Evolutionary conservation across 2,113 vertebrate species (phyloP).

Genomic region (Collichthys lucidus): DNA sequence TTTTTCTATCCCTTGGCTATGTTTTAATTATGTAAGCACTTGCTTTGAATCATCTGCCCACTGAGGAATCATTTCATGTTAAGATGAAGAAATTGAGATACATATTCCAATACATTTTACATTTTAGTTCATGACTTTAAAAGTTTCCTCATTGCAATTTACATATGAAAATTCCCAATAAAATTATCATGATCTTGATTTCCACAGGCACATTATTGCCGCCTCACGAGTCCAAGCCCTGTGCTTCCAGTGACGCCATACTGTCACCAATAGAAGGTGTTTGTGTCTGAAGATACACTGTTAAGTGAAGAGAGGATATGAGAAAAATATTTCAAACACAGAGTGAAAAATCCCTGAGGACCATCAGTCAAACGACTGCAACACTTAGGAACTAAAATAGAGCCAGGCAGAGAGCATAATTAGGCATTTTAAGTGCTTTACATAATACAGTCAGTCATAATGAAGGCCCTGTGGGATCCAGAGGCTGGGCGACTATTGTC

Average conservation of each 20-base stretch:
- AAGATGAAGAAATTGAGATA: slow-evolving; percentile 51
- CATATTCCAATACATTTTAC: slow-evolving; percentile 32
- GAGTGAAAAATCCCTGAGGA: slow-evolving; percentile 76
- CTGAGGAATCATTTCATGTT: slow-evolving; percentile 57
- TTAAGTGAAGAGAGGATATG: slow-evolving; percentile 69
- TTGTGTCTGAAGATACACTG: slow-evolving; percentile 64
- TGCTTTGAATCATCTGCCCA: slow-evolving; percentile 68
- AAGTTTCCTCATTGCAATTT: slow-evolving; percentile 43
- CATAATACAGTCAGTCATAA: slow-evolving; percentile 82
- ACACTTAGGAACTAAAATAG: slow-evolving; percentile 83
- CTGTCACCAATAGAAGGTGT: slow-evolving; percentile 56
- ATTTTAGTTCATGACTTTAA: slow-evolving; percentile 31
- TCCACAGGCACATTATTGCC: slow-evolving; percentile 28
- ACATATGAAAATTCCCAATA: slow-evolving; percentile 37
- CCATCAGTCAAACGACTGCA: slow-evolving; percentile 80
- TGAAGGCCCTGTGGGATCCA: slow-evolving; percentile 75
- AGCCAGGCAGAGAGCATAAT: slow-evolving; percentile 80
- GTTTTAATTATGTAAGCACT: slow-evolving; percentile 76
- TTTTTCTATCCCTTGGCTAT: slow-evolving; percentile 69
- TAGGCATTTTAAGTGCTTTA: slow-evolving; percentile 84
- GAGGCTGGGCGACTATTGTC: slow-evolving; percentile 74
- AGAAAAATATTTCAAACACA: slow-evolving; percentile 71
- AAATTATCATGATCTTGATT: slow-evolving; percentile 50
- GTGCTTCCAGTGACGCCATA: slow-evolving; percentile 43
- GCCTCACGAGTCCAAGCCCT: slow-evolving; percentile 21